Evolutionary conservation across 2,797 vertebrate species (phyloP), one percentile per base, ranked within the genome.

Genomic region (Parauchenoglanis ngamensis): DNA sequence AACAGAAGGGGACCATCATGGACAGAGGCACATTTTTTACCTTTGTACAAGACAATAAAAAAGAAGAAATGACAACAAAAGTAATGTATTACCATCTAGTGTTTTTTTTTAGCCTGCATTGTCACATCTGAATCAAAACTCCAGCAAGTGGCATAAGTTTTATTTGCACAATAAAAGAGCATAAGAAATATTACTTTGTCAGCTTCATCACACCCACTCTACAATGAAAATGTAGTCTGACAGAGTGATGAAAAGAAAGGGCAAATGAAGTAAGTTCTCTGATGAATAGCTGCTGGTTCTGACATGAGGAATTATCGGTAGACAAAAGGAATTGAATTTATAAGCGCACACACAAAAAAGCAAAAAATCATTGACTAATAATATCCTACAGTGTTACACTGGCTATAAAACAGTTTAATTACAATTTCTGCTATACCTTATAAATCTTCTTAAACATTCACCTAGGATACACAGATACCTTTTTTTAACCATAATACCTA

Each of bases 121-220:
- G 57, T 80, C 73, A 77, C 76, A 83, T 87, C 79, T 70, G 80
- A 84, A 89, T 88, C 67, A 87, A 87, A 86, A 57, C 75, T 49
- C 70, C 52, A 85, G 59, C n/a, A 86, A 84, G 81, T 83, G 82
- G 72, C 87, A 88, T 86, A 68, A 85, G 86, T 84, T 87, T 88
- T 91, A 91, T 90, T 88, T 84, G 85, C 88, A 83, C 85, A 89
- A 89, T 88, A 83, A 90, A 90, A 89, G 87, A 86, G 82, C 89
- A 92, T 88, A 87, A 90, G 84, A 88, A 88, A 91, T 86, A 81
- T 15, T 57, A 85, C 87, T 59, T 25, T 90, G 54, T 77, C 67
- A 67, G 83, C 68, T 80, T 86, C 76, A 87, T 89, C 57, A 84
- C 79, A 11, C 31, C 63, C 83, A 86, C 75, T 89, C 75, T 72